Evolutionary conservation across 2,888 invertebrate genomes (phyloP).

Genomic region (Crocallis elinguaria): DNA sequence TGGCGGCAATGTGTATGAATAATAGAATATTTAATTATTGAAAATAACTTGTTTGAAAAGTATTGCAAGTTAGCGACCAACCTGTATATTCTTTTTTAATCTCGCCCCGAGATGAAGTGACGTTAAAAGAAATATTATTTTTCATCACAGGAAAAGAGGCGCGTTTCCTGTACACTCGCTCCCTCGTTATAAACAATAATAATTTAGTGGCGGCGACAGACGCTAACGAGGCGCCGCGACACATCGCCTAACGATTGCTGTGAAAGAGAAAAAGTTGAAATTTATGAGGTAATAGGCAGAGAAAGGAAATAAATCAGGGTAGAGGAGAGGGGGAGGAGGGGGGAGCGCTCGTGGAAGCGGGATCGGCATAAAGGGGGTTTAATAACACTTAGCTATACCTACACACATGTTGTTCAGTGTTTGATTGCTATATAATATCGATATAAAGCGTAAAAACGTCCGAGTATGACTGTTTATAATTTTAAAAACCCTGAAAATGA

Average conservation of each 20-base stretch:
- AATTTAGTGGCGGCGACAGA: slow-evolving; percentile 23
- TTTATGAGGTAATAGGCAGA: slow-evolving; percentile 39
- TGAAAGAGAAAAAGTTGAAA: slow-evolving; percentile 32
- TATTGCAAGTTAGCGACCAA: too few species aligned
- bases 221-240: slow-evolving; percentile 23
- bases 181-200: slow-evolving; percentile 33
- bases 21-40: too few species aligned
- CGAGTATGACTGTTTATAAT: too few species aligned
- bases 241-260: slow-evolving; percentile 26
- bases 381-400: too few species aligned
- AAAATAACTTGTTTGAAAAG: too few species aligned
- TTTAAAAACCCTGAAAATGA: too few species aligned
- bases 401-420: too few species aligned
- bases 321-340: not conserved
- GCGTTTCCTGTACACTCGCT: slow-evolving; percentile 17
- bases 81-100: not conserved
- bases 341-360: not conserved
- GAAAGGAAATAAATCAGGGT: slow-evolving; percentile 28
- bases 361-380: not conserved
- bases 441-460: too few species aligned
- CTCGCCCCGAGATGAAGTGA: not conserved
- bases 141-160: slow-evolving; percentile 5
- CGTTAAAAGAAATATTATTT: slow-evolving; percentile 8
- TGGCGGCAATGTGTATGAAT: too few species aligned
- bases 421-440: too few species aligned